A percentile compares a stretch with the other conserved stretches of the same genome.
Conservation (phyloP, 2,888 invertebrate species). For the Oscheius sp. region DNA sequence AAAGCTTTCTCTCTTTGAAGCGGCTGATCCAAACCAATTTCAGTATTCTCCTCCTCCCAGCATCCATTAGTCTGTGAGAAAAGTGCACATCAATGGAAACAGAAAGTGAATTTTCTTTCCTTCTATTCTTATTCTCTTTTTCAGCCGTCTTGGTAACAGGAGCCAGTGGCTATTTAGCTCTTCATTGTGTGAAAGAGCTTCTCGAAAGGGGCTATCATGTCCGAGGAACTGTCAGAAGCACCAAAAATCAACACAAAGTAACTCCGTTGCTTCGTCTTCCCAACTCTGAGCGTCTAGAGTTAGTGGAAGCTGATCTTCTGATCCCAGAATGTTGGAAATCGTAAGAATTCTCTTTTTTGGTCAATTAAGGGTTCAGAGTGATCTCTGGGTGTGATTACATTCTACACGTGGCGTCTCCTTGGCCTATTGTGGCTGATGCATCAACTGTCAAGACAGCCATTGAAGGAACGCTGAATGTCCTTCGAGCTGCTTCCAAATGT, state of each 20-base stretch:
- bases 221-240: constrained; percentile 72
- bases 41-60: no score
- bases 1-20: no score
- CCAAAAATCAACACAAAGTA: constrained; percentile 58
- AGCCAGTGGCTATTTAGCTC: constrained; percentile 73
- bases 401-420: constrained; percentile 56
- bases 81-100: neutral
- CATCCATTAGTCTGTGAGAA: no score
- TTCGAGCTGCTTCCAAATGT: constrained; percentile 72
- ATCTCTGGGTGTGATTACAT: constrained; percentile 50
- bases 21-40: no score
- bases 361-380: constrained; percentile 34
- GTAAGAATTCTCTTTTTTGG: constrained; percentile 42
- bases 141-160: constrained; percentile 73
- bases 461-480: constrained; percentile 71
- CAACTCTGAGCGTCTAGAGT: constrained; percentile 72
- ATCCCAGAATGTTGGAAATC: constrained; percentile 70
- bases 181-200: constrained; percentile 73
- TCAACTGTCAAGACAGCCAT: constrained; percentile 72
- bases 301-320: constrained; percentile 74
- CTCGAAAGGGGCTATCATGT: constrained; percentile 73
- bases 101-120: neutral
- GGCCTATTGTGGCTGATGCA: constrained; percentile 58
- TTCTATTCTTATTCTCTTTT: neutral
- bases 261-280: constrained; percentile 56